A percentile compares a stretch with the other conserved stretches of the same genome.
phyloP scores from a whole-genome alignment of 2,797 vertebrate genomes.

The Cossypha heuglini region DNA sequence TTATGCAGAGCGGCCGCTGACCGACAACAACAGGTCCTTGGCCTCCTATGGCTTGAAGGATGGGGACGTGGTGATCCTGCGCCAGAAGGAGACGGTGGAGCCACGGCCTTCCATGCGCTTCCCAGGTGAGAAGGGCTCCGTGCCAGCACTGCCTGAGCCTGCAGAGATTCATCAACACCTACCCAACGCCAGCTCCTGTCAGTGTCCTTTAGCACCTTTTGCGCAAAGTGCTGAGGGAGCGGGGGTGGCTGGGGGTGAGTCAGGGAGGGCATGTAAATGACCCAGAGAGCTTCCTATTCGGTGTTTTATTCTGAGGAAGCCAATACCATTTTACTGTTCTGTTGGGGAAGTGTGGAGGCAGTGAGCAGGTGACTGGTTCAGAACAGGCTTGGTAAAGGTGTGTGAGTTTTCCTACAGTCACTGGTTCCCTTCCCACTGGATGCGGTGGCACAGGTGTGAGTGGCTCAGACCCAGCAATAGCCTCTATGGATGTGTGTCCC shows the following conservation, averaged over 20 bases:
- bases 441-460: accelerated
- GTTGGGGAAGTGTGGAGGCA: background rate
- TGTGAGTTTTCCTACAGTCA: accelerated
- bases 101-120: slow-evolving; percentile 78
- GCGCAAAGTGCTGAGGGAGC: background rate
- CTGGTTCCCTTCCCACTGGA: accelerated
- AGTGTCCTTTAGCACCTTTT: background rate
- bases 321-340: background rate
- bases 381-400: background rate
- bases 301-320: background rate
- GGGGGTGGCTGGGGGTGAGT: background rate
- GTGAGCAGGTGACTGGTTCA: background rate
- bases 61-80: slow-evolving; percentile 93
- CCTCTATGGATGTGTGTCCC: background rate
- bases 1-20: slow-evolving; percentile 89
- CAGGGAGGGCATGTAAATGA: background rate
- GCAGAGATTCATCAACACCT: accelerated
- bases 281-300: background rate
- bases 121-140: slow-evolving; percentile 65
- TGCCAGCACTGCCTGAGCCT: background rate
- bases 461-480: background rate
- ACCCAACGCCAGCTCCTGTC: background rate
- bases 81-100: slow-evolving; percentile 83
- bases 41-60: slow-evolving; percentile 94
- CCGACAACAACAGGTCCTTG: slow-evolving; percentile 90